Percentiles rank a stretch among this genome's conserved stretches.
These are phyloP conservation scores for Perodicticus potto DNA, from an alignment of 2,797 vertebrate species.

Conservation along the genomic window DNA sequence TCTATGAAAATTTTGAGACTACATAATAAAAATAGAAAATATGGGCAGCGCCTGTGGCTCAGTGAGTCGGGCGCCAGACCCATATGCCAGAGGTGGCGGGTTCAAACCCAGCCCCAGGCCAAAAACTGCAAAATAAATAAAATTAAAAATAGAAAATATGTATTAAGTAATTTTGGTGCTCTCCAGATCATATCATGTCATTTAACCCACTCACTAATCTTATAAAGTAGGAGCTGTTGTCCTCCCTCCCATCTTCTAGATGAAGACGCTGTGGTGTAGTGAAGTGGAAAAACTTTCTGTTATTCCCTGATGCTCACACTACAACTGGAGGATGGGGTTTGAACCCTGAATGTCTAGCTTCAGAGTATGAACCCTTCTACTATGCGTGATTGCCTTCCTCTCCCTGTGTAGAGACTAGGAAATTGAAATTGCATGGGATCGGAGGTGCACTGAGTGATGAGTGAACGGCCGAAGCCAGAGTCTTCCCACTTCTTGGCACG, in stretches of 20 bases:
- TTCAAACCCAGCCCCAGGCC: no score
- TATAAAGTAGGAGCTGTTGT: background rate
- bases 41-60: no score
- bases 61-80: no score
- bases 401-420: background rate
- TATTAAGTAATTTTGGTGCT: background rate
- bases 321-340: background rate
- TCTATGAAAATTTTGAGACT: background rate
- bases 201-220: background rate
- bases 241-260: background rate
- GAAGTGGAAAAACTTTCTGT: background rate
- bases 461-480: background rate
- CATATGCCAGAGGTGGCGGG: no score
- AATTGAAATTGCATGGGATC: background rate
- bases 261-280: background rate
- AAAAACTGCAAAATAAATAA: no score
- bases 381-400: background rate
- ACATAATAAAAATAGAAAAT: background rate
- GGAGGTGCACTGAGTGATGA: background rate
- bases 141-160: no score
- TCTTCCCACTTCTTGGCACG: background rate
- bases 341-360: background rate
- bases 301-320: background rate
- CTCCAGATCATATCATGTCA: background rate
- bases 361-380: background rate